These are phyloP conservation scores for Aphaenogaster rudis DNA, from an alignment of 1,140 invertebrate genomes.

Conservation along the genomic window DNA sequence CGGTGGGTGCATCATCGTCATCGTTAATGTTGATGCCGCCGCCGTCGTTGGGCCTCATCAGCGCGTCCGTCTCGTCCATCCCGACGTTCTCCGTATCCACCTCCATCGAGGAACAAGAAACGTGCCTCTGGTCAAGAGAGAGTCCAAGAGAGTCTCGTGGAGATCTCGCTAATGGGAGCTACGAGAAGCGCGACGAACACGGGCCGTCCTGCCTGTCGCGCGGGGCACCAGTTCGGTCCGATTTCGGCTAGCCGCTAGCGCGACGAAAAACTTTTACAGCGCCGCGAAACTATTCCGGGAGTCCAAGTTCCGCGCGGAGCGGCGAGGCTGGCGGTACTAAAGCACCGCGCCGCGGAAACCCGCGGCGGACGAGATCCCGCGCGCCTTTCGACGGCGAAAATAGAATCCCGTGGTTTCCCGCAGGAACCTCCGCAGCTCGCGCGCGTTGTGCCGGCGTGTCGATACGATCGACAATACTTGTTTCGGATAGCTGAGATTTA, in stretches of 20 bases:
- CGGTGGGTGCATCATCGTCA: slow-evolving; percentile 79
- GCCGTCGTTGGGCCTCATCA: slow-evolving; percentile 32
- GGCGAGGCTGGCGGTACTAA: slow-evolving; percentile 83
- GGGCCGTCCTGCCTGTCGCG: not conserved
- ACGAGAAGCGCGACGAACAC: not conserved
- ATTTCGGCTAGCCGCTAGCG: slow-evolving; percentile 19
- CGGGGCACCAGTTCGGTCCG: slow-evolving; percentile 24
- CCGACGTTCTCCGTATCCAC: slow-evolving; percentile 67
- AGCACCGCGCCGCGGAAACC: slow-evolving; percentile 75
- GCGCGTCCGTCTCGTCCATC: slow-evolving; percentile 83
- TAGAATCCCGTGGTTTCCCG: slow-evolving; percentile 81
- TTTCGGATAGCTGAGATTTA: not conserved
- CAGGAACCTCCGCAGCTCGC: slow-evolving; percentile 62
- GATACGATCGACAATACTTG: not conserved
- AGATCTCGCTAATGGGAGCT: slow-evolving; percentile 3
- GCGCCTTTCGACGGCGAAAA: slow-evolving; percentile 80
- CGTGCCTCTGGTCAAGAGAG: not conserved
- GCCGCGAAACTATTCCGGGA: slow-evolving; percentile 80
- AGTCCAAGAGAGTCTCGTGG: not conserved
- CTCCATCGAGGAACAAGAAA: slow-evolving; percentile 45
- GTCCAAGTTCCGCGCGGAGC: slow-evolving; percentile 78
- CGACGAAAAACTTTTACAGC: slow-evolving; percentile 47
- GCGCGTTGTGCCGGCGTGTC: not conserved
- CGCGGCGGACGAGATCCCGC: slow-evolving; percentile 75
- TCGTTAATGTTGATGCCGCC: slow-evolving; percentile 54